phyloP scores from a whole-genome alignment of 2,797 vertebrate species.

The Pagetopsis macropterus region DNA sequence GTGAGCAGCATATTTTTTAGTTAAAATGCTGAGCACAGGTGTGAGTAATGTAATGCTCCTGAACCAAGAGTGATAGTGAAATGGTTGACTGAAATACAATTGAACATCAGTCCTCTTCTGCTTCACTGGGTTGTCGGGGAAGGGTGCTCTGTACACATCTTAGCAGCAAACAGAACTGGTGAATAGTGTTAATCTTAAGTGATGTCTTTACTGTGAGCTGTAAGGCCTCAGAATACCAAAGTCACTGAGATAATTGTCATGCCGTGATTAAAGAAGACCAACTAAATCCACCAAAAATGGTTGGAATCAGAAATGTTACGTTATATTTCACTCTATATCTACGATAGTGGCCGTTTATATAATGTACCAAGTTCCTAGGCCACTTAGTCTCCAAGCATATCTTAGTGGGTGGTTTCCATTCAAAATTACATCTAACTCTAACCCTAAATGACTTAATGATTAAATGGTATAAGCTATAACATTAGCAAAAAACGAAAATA shows the following conservation, averaged over 20 bases:
- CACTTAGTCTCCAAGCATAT: too few relatives aligned
- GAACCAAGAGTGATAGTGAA: constrained; percentile 2
- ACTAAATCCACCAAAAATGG: neutral
- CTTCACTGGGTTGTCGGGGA: neutral
- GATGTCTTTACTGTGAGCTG: neutral
- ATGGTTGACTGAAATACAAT: neutral
- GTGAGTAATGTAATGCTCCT: constrained; percentile 11
- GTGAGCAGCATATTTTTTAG: neutral
- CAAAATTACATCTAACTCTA: too few relatives aligned
- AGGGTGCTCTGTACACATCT: neutral
- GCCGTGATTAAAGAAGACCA: neutral
- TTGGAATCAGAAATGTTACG: neutral
- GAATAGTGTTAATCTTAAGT: neutral
- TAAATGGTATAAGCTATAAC: too few relatives aligned
- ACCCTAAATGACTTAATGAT: too few relatives aligned
- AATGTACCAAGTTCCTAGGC: too few relatives aligned
- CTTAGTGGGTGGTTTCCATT: too few relatives aligned
- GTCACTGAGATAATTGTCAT: constrained; percentile 4
- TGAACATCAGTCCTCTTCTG: neutral
- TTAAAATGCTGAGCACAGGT: neutral
- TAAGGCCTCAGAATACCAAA: neutral
- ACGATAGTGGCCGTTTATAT: too few relatives aligned
- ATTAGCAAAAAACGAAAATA: too few relatives aligned
- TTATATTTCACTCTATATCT: neutral
- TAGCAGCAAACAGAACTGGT: neutral